These are phyloP conservation scores for Trialeurodes vaporariorum DNA, from an alignment of 1,140 invertebrate genomes.

Conservation along the genomic window DNA sequence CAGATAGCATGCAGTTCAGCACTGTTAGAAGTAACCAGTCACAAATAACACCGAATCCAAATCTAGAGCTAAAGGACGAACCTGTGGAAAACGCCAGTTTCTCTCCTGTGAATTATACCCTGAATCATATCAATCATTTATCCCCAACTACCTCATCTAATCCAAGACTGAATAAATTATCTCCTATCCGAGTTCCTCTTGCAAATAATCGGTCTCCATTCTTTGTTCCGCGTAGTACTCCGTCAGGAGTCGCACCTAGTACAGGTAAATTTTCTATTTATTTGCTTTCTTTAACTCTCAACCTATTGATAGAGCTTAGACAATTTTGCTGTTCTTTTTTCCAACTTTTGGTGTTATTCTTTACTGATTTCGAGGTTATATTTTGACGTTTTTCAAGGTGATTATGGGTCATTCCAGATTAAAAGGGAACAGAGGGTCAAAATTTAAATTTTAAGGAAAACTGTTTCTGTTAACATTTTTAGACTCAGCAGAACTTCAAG, in stretches of 20 bases:
- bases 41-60: not conserved
- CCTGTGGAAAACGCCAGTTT: not conserved
- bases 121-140: not conserved
- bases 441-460: too few species aligned
- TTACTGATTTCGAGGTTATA: too few species aligned
- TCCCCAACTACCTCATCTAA: not conserved
- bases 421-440: too few species aligned
- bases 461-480: too few species aligned
- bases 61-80: not conserved
- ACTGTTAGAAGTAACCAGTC: not conserved
- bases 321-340: too few species aligned
- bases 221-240: not conserved
- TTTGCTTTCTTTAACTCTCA: too few species aligned
- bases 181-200: not conserved
- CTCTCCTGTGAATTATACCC: not conserved
- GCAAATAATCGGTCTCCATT: not conserved
- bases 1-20: not conserved
- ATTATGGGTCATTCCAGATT: too few species aligned
- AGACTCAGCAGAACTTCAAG: too few species aligned
- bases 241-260: not conserved
- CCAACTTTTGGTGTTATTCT: too few species aligned
- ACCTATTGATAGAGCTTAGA: too few species aligned
- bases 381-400: too few species aligned
- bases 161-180: not conserved
- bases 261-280: not conserved